Base-by-base conservation (phyloP, 2,888 invertebrate genomes). In the Ophraella communa region DNA sequence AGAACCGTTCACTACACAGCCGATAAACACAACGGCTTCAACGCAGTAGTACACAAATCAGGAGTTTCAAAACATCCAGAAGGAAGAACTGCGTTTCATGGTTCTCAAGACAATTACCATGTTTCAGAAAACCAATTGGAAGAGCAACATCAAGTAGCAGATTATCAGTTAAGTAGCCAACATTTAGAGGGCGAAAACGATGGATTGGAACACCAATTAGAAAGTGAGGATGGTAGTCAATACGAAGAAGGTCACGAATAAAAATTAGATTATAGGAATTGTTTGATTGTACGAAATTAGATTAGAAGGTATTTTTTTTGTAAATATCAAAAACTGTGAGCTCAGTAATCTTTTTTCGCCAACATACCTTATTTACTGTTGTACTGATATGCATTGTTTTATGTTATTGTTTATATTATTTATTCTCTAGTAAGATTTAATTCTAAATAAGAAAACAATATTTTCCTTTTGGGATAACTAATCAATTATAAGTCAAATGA, bases 1-100 rank as follows among this genome's bases (percentile, higher is more conserved):
- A 73, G 82, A 55, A 81, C 81, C 10, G 82, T 82, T 18, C 77
- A 81, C 45, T 82, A 82, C 64, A 80, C 81, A 1, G 80, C 81
- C 42, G 81, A 81, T 65, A 79, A 81, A 62, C 79, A 80, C 65
- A 80, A 69, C 56, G 82, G 82, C 24, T 82, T 82, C 66, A 80
- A 80, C 63, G 82, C 81, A 11, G 76, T 81, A 4, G 81, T 82
- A 1, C 78, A 76, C 64, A 79, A 76, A 55, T 73, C 70, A 11
- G 69, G 55, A 11, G 72, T 72, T 4, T 20, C 64, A 20, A 67
- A 71, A 8, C 70, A 74, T 54, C 47, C 59, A 17, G 65, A 66
- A 35, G 51, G 61, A 39, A 65, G 71, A 42, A 64, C 63, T 39
- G 45, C 52, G 21, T 67, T 63, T 35, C 66, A 63, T 17, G 55